These are phyloP conservation scores for Latrodectus elegans DNA, from an alignment of 2,888 invertebrate genomes.

Conservation along the genomic window DNA sequence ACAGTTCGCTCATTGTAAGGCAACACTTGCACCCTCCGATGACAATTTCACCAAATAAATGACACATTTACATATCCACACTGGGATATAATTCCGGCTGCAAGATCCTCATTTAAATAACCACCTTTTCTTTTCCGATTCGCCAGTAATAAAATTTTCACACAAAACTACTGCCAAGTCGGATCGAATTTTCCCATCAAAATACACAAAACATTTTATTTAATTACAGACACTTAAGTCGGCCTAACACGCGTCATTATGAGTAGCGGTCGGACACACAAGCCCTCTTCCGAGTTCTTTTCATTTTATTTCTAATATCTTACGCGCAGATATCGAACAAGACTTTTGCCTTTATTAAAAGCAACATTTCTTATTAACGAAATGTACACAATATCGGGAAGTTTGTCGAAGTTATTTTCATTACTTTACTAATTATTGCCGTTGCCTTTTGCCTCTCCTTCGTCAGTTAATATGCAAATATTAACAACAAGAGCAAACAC, in stretches of 20 bases:
- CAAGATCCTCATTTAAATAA: conserved; percentile 43
- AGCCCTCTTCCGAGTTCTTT: conserved; percentile 21
- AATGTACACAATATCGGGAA: conserved; percentile 62
- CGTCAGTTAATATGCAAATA: conserved; percentile 59
- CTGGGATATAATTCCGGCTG: conserved; percentile 3
- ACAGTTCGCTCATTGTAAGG: conserved; percentile 25
- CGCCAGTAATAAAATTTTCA: conserved; percentile 49
- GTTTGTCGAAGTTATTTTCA: conserved; percentile 52
- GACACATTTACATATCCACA: conserved; percentile 55
- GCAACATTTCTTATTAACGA: conserved; percentile 62
- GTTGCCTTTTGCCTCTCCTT: conserved; percentile 1
- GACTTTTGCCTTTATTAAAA: conserved; percentile 62
- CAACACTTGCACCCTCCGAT: conserved; percentile 10
- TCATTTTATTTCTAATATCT: conserved; percentile 30
- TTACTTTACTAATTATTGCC: conserved; percentile 61
- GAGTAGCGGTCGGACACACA: conserved; percentile 8
- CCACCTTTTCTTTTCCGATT: conserved; percentile 31
- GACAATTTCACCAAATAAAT: conserved; percentile 56
- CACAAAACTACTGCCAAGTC: not conserved
- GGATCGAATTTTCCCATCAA: conserved; percentile 46
- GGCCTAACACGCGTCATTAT: conserved; percentile 48
- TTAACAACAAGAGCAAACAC: conserved; percentile 58
- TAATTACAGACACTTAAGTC: conserved; percentile 55
- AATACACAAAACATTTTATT: conserved; percentile 58
- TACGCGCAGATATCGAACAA: conserved; percentile 39